phyloP scores from a whole-genome alignment of 1,140 invertebrate genomes.

The Zaprionus inermis region DNA sequence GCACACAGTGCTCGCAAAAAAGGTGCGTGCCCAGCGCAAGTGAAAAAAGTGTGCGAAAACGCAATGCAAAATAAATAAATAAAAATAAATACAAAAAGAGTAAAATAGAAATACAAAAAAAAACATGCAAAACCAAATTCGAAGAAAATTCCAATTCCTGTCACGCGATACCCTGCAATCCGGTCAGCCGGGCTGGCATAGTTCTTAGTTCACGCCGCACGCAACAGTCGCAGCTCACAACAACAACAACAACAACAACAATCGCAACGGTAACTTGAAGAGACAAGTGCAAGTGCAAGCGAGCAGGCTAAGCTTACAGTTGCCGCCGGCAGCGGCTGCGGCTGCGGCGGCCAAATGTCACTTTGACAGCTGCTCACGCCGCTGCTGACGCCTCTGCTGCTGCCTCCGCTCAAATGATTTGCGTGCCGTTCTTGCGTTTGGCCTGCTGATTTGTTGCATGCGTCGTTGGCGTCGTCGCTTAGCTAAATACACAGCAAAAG shows the following conservation, averaged over 20 bases:
- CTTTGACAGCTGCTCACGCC: slow-evolving; percentile 54
- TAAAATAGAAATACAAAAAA: slow-evolving; percentile 4
- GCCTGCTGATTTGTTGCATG: slow-evolving; percentile 77
- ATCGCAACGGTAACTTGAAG: background rate
- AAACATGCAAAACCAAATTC: slow-evolving; percentile 19
- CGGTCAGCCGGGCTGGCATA: slow-evolving; percentile 22
- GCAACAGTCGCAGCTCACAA: slow-evolving; percentile 29
- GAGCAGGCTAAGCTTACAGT: slow-evolving; percentile 14
- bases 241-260: slow-evolving; percentile 22
- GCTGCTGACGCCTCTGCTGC: slow-evolving; percentile 5
- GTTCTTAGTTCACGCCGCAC: slow-evolving; percentile 38
- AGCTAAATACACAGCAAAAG: slow-evolving; percentile 49
- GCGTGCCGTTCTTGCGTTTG: slow-evolving; percentile 76
- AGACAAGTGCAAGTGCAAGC: slow-evolving; percentile 61
- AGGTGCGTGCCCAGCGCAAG: slow-evolving; percentile 40
- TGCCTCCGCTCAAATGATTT: slow-evolving; percentile 56
- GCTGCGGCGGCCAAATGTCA: slow-evolving; percentile 59
- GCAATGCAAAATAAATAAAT: slow-evolving; percentile 12
- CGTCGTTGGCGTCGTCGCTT: slow-evolving; percentile 56
- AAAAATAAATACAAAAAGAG: background rate
- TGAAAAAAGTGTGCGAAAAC: slow-evolving; percentile 47
- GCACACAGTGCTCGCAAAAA: slow-evolving; percentile 19
- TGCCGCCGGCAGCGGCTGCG: slow-evolving; percentile 54
- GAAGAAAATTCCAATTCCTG: slow-evolving; percentile 3
- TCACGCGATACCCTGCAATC: slow-evolving; percentile 45